Percentiles rank a stretch among this genome's conserved stretches.
phyloP scores from a whole-genome alignment of 2,797 vertebrate genomes.

The Sus cebifrons region DNA sequence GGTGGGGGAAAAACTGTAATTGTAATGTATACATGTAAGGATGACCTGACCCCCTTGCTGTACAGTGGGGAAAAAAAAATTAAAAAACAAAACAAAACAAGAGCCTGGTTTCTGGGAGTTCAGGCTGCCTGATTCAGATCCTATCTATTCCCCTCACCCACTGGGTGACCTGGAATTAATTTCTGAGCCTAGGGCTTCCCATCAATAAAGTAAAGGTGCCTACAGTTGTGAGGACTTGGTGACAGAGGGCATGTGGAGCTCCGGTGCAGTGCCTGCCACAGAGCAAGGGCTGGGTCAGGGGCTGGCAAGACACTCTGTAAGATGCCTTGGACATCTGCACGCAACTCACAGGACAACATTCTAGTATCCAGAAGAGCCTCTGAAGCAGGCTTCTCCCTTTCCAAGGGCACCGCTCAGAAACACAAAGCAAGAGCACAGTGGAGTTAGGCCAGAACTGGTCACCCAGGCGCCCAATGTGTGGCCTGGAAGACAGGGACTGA shows the following conservation, averaged over 20 bases:
- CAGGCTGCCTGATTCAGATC: not conserved
- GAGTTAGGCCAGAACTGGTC: not conserved
- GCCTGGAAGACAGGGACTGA: not conserved
- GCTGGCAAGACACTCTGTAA: not conserved
- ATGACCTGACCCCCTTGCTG: no score
- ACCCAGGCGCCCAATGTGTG: not conserved
- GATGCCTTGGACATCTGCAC: not conserved
- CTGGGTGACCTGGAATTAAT: not conserved
- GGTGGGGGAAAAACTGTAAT: no score
- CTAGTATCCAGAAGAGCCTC: not conserved
- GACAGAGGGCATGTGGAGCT: fast-evolving
- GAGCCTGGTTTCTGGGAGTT: not conserved
- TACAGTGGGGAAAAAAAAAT: no score
- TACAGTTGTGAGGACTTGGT: not conserved
- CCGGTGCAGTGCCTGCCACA: not conserved
- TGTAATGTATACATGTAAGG: no score
- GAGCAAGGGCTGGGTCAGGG: fast-evolving
- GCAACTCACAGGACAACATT: not conserved
- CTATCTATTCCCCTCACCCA: not conserved
- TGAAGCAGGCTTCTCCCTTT: not conserved
- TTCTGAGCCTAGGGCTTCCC: not conserved
- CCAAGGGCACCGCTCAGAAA: not conserved
- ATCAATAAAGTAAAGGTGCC: not conserved
- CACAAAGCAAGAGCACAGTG: not conserved
- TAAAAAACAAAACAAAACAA: not conserved